These are phyloP conservation scores for Balaeniceps rex DNA, from an alignment of 2,113 vertebrate genomes.

Conservation along the genomic window DNA sequence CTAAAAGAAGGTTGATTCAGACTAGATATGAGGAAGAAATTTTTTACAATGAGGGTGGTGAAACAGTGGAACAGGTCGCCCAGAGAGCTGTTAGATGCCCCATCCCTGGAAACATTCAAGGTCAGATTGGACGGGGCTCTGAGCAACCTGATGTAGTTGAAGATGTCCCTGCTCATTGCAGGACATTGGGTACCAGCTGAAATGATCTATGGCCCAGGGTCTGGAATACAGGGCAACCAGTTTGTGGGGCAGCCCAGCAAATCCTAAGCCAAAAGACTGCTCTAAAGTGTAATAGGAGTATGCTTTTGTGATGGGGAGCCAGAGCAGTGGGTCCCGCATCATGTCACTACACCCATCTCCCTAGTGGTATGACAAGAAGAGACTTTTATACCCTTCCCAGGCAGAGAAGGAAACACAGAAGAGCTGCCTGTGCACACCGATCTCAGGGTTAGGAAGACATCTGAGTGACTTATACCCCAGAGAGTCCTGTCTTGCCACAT, in stretches of 20 bases:
- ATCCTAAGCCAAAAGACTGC: background rate
- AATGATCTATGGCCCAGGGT: background rate
- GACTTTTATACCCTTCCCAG: background rate
- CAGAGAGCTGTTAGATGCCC: too few relatives aligned
- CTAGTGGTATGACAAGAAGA: background rate
- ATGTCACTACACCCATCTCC: background rate
- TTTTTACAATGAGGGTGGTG: too few relatives aligned
- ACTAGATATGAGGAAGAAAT: too few relatives aligned
- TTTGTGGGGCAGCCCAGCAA: background rate
- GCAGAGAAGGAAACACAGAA: background rate
- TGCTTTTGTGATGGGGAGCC: background rate
- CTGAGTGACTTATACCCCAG: background rate
- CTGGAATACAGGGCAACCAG: background rate
- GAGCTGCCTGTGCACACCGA: accelerated
- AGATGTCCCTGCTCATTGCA: background rate
- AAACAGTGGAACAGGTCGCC: too few relatives aligned
- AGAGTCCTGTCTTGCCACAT: background rate
- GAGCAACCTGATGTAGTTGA: too few relatives aligned
- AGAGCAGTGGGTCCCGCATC: background rate
- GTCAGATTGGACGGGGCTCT: too few relatives aligned
- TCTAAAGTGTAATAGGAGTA: background rate
- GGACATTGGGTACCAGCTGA: background rate
- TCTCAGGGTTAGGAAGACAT: accelerated
- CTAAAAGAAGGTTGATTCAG: too few relatives aligned
- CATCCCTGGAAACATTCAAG: too few relatives aligned